Conservation (phyloP, 2,797 vertebrate species). For the Cynopterus sphinx region DNA sequence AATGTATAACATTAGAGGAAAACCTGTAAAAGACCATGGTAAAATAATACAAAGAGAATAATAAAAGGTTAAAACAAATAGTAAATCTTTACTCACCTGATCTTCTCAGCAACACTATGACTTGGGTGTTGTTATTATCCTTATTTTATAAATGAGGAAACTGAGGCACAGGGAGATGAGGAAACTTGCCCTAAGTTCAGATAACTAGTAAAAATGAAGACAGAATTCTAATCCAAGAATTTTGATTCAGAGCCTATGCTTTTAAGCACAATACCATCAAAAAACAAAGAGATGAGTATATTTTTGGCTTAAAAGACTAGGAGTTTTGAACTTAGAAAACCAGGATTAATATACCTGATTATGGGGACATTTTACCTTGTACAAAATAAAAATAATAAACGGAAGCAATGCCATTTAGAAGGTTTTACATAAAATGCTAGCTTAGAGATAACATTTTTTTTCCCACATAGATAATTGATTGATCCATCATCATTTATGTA, state of each 20-base stretch:
- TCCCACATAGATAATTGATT: not conserved
- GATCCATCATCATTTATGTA: not conserved
- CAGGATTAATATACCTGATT: not conserved
- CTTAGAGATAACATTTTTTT: not conserved
- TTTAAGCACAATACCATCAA: not conserved
- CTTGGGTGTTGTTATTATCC: not conserved
- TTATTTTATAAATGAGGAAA: not conserved
- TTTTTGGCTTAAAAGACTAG: not conserved
- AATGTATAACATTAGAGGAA: not conserved
- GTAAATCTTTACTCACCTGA: not conserved
- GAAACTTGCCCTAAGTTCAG: not conserved
- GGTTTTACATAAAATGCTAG: not conserved
- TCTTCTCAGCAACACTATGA: not conserved
- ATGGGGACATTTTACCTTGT: not conserved
- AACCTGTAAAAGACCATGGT: not conserved
- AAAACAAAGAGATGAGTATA: not conserved
- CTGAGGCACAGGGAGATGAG: not conserved
- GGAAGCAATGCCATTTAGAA: not conserved
- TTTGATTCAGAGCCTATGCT: not conserved
- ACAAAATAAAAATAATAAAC: not conserved
- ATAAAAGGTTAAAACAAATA: not conserved
- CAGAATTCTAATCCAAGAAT: not conserved
- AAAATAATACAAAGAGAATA: not conserved
- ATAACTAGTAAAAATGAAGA: not conserved
- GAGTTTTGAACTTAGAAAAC: not conserved